phyloP scores from a whole-genome alignment of 2,888 invertebrate genomes.

The Malacosoma neustria region DNA sequence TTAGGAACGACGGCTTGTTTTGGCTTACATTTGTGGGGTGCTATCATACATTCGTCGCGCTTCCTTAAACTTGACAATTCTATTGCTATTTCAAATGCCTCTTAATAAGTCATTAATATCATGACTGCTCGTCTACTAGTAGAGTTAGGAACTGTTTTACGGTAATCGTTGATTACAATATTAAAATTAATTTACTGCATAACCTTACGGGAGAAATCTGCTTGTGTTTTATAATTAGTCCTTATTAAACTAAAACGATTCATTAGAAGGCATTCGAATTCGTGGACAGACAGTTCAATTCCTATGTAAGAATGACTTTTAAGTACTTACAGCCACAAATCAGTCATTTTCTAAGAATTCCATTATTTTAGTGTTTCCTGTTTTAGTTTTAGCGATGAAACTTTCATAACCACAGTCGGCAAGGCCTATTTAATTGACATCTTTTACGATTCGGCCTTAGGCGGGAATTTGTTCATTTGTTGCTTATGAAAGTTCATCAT shows the following conservation, averaged over 20 bases:
- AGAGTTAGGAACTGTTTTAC: slow-evolving; percentile 58
- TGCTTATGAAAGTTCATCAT: slow-evolving; percentile 48
- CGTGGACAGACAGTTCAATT: slow-evolving; percentile 51
- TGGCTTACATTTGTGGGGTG: slow-evolving; percentile 13
- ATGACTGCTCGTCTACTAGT: slow-evolving; percentile 43
- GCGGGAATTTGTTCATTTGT: slow-evolving; percentile 33
- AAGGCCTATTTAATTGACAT: slow-evolving; percentile 68
- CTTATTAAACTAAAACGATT: slow-evolving; percentile 26
- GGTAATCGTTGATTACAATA: background rate
- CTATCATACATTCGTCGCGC: no score
- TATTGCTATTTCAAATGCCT: slow-evolving; percentile 31
- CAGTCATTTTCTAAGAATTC: slow-evolving; percentile 41
- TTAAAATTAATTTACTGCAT: background rate
- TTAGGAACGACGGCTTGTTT: slow-evolving; percentile 42
- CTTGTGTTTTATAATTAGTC: slow-evolving; percentile 18
- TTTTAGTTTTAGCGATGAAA: slow-evolving; percentile 30
- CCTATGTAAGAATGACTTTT: slow-evolving; percentile 39
- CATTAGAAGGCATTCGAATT: slow-evolving; percentile 39
- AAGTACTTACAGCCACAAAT: slow-evolving; percentile 44
- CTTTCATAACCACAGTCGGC: slow-evolving; percentile 48
- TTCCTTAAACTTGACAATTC: slow-evolving; percentile 20
- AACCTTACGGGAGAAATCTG: background rate
- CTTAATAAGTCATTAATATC: slow-evolving; percentile 12
- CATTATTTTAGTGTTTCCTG: slow-evolving; percentile 45
- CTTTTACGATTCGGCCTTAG: slow-evolving; percentile 31